A percentile compares a stretch with the other conserved stretches of the same genome.
phyloP scores from a whole-genome alignment of 92 coral and sea anemone species.

The Porites lobata region DNA sequence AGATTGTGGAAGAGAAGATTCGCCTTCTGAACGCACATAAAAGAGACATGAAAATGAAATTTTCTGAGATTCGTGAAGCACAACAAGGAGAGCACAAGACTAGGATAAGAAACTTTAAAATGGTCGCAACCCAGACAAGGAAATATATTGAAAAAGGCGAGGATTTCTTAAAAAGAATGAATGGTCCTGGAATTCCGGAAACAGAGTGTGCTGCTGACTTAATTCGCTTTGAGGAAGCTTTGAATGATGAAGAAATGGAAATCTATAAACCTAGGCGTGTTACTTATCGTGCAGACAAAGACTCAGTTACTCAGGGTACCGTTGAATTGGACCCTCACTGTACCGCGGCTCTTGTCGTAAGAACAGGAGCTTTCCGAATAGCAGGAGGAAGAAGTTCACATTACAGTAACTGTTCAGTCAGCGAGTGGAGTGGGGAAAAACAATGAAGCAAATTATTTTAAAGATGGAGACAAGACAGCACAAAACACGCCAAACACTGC shows the following conservation, averaged over 20 bases:
- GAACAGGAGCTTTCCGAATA: background rate
- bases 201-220: background rate
- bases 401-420: background rate
- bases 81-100: background rate
- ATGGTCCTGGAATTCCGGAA: background rate
- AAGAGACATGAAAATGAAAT: background rate
- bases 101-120: background rate
- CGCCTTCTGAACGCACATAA: background rate
- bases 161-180: background rate
- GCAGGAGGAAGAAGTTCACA: constrained; percentile 49
- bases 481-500: constrained; percentile 31
- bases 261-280: no score
- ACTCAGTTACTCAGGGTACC: background rate
- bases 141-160: background rate
- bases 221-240: background rate
- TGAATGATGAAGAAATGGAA: background rate
- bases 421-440: constrained; percentile 1
- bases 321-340: background rate
- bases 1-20: constrained; percentile 1
- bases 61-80: background rate
- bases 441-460: background rate
- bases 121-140: no score
- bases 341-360: no score
- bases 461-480: constrained; percentile 23
- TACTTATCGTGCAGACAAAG: no score